Evolutionary conservation across 2,113 vertebrate genomes (phyloP).

Genomic region (Upupa epops): DNA sequence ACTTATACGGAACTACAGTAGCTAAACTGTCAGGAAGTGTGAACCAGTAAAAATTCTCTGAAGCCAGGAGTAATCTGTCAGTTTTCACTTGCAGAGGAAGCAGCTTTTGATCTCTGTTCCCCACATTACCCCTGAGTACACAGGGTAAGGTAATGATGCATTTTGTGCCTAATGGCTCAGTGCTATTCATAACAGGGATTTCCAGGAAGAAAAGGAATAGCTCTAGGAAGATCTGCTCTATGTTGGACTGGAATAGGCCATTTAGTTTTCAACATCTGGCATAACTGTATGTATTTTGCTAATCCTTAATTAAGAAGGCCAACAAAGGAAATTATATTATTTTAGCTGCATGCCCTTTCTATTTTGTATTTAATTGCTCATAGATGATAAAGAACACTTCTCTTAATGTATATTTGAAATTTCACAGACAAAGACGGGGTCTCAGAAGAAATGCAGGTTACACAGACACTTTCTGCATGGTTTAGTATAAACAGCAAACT

Average conservation of each 20-base stretch:
- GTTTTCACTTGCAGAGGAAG: not conserved
- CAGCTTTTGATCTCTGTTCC: not conserved
- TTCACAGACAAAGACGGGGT: not conserved
- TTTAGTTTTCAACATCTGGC: not conserved
- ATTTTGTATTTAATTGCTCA: not conserved
- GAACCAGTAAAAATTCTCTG: not conserved
- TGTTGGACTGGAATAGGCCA: not conserved
- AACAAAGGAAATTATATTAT: not conserved
- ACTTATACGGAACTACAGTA: not conserved
- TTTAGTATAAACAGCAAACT: not conserved
- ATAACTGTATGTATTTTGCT: not conserved
- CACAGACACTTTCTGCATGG: not conserved
- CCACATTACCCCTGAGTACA: not conserved
- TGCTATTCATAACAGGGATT: not conserved
- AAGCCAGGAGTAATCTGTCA: not conserved
- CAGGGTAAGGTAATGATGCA: not conserved
- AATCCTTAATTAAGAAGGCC: constrained; percentile 20
- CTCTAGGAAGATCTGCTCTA: not conserved
- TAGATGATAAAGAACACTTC: not conserved
- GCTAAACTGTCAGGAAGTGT: not conserved
- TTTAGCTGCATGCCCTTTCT: not conserved
- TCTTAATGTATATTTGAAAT: not conserved
- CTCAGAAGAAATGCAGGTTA: not conserved
- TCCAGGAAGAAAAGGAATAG: not conserved
- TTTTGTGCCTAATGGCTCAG: not conserved